Evolutionary conservation across 2,113 vertebrate species (phyloP), one percentile per base, ranked within the genome.

Genomic region (Prinia subflava): DNA sequence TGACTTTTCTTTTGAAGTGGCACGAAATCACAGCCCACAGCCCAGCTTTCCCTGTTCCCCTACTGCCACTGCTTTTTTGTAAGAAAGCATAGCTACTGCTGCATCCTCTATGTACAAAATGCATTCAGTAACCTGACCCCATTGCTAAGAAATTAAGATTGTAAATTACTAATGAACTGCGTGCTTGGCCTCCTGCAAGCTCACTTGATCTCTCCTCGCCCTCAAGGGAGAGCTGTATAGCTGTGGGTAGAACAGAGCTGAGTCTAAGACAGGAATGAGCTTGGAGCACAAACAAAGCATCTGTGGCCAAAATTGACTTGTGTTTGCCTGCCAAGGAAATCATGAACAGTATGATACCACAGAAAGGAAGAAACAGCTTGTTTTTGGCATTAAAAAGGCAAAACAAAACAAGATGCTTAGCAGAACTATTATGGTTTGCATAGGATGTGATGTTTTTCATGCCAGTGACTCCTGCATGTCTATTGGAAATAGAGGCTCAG

Each of bases 271-370:
- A 65, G 39, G 42, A 92, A 70, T 56, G 30, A 87, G 11, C 35
- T 67, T 78, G 60, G 60, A 91, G 20, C 12, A 70, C 28, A 87
- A 79, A 56, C 21, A 64, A 91, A 67, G 39, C 20, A 67, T 55
- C 47, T 30, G 35, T 39, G 15, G 49, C 74, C 90, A 89, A 95
- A 95, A 95, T 67, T 35, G 57, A 47, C 68, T 88, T 59, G 27
- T 59, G 27, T 39, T 89, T 87, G 11, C 39, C 42, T 92, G 81
- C 90, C 92, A 94, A 88, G 30, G 25, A 71, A 94, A 84, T 82
- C 10, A 35, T 35, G 35, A 70, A 63, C 65, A 68, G 33, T 71
- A 39, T 68, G 33, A 87, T 73, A 79, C 9, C 13, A 37, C 41
- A 75, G 62, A 91, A 79, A 85, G 44, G 19, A 93, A 82, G 8